phyloP scores from a whole-genome alignment of 30 jellyfish, hydroid and myxozoan species.

The Chrysaora quinquecirrha region DNA sequence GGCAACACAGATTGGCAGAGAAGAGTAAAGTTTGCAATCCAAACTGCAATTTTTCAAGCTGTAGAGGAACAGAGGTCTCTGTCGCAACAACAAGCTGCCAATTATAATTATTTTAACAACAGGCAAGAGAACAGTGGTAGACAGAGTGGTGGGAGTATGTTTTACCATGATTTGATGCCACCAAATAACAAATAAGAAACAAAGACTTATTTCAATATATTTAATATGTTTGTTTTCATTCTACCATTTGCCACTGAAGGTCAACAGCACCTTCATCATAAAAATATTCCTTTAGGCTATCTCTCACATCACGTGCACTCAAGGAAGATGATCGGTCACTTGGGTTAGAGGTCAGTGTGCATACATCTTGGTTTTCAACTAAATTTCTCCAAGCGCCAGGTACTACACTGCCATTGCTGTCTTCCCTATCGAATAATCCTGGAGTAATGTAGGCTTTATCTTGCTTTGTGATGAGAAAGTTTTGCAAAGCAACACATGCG shows the following conservation, averaged over 20 bases:
- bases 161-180: conserved; percentile 44
- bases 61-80: conserved; percentile 40
- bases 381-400: conserved; percentile 46
- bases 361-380: conserved; percentile 17
- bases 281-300: conserved; percentile 36
- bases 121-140: conserved; percentile 47
- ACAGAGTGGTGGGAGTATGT: conserved; percentile 46
- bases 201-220: conserved; percentile 12
- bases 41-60: conserved; percentile 39
- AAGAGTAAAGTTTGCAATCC: conserved; percentile 41
- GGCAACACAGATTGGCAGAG: conserved; percentile 46
- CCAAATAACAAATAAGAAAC: conserved; percentile 35
- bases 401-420: conserved; percentile 50
- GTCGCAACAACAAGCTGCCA: conserved; percentile 32
- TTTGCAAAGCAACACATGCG: conserved; percentile 47
- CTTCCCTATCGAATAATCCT: conserved; percentile 34
- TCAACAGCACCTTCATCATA: conserved; percentile 58
- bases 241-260: conserved; percentile 59
- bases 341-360: conserved; percentile 43
- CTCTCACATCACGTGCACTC: conserved; percentile 54
- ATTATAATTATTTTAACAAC: conserved; percentile 22
- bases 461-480: conserved; percentile 38
- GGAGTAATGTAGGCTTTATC: conserved; percentile 47
- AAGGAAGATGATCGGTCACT: conserved; percentile 41
- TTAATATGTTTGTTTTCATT: conserved; percentile 21